These are phyloP conservation scores for Idaea aversata DNA, from an alignment of 2,888 invertebrate genomes.

Conservation along the genomic window DNA sequence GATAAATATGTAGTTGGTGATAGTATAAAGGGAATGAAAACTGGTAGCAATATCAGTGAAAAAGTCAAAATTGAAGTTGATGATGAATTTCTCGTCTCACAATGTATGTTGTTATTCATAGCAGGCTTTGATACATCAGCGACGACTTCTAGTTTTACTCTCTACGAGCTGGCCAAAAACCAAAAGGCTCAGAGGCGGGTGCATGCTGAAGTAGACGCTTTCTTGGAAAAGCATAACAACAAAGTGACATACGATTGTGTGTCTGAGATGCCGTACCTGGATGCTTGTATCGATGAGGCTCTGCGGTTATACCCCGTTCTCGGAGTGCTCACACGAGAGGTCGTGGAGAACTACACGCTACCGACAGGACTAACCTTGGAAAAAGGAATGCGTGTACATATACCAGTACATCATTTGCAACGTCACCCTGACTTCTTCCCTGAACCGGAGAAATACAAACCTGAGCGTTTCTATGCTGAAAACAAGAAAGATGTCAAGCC, in stretches of 20 bases:
- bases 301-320: constrained; percentile 53
- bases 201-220: constrained; percentile 46
- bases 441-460: constrained; percentile 41
- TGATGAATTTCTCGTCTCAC: constrained; percentile 66
- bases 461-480: constrained; percentile 45
- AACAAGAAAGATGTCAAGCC: constrained; percentile 38
- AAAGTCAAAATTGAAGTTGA: constrained; percentile 42
- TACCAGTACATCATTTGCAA: constrained; percentile 49
- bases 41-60: constrained; percentile 30
- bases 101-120: constrained; percentile 70
- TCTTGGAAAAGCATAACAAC: constrained; percentile 35
- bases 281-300: constrained; percentile 51
- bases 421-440: constrained; percentile 41
- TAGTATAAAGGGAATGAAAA: constrained; percentile 36
- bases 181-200: constrained; percentile 35
- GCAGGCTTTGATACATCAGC: constrained; percentile 56
- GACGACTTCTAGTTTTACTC: constrained; percentile 36
- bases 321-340: constrained; percentile 46
- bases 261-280: constrained; percentile 45
- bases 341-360: constrained; percentile 44
- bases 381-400: constrained; percentile 43
- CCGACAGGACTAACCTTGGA: constrained; percentile 42
- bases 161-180: constrained; percentile 51
- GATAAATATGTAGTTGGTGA: constrained; percentile 42
- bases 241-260: constrained; percentile 45